phyloP scores from a whole-genome alignment of 2,888 invertebrate species.

The Hydriomena furcata region DNA sequence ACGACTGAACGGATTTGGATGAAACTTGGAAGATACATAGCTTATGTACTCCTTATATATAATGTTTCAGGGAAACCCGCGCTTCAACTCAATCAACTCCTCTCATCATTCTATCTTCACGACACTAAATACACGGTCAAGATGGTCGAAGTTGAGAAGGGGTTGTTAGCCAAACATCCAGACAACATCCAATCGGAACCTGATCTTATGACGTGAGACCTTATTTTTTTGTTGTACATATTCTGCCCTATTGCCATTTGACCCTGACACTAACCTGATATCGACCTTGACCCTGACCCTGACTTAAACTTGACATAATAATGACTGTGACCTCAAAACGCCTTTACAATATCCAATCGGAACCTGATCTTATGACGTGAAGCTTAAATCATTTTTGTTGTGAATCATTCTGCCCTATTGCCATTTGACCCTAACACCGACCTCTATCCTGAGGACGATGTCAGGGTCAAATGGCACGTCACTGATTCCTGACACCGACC shows the following conservation, averaged over 20 bases:
- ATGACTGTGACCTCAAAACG: too few species aligned
- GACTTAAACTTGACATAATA: too few species aligned
- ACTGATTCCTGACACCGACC: not conserved
- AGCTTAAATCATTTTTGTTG: too few species aligned
- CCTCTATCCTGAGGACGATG: too few species aligned
- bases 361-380: not conserved
- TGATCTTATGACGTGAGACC: constrained; percentile 66
- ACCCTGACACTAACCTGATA: not conserved
- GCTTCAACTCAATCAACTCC: constrained; percentile 62
- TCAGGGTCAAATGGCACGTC: too few species aligned
- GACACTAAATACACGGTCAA: constrained; percentile 73
- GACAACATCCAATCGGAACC: constrained; percentile 55
- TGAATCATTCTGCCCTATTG: too few species aligned
- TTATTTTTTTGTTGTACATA: too few species aligned
- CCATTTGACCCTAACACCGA: not conserved
- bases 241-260: not conserved
- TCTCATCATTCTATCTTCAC: constrained; percentile 61
- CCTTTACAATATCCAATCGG: too few species aligned
- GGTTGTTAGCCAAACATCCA: constrained; percentile 67
- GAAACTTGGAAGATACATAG: too few species aligned
- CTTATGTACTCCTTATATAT: too few species aligned
- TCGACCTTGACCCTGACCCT: not conserved
- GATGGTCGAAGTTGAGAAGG: constrained; percentile 54
- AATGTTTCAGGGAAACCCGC: constrained; percentile 60
- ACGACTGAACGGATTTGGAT: too few species aligned